phyloP scores from a whole-genome alignment of 2,888 invertebrate genomes.

The Abrostola triplasia region DNA sequence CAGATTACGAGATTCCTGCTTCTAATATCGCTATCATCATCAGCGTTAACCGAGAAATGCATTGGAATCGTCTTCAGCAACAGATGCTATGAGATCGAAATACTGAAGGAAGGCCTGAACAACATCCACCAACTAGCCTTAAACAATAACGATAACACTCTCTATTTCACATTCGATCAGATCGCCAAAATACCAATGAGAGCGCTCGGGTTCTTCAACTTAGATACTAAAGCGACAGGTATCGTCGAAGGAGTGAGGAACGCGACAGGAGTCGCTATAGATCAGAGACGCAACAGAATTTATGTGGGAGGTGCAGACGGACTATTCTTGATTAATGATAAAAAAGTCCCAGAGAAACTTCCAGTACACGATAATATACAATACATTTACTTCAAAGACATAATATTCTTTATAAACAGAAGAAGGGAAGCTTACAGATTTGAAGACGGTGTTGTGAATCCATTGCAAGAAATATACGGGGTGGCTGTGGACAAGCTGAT shows the following conservation, averaged over 20 bases:
- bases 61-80: slow-evolving; percentile 71
- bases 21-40: slow-evolving; percentile 51
- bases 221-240: slow-evolving; percentile 64
- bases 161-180: slow-evolving; percentile 79
- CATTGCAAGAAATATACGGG: slow-evolving; percentile 68
- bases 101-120: slow-evolving; percentile 78
- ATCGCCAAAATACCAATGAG: slow-evolving; percentile 63
- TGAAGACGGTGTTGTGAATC: slow-evolving; percentile 67
- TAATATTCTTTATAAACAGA: slow-evolving; percentile 71
- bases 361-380: slow-evolving; percentile 74
- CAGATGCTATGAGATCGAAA: slow-evolving; percentile 72
- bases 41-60: slow-evolving; percentile 66
- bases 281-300: slow-evolving; percentile 70
- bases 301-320: slow-evolving; percentile 79
- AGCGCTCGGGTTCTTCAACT: slow-evolving; percentile 69
- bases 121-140: slow-evolving; percentile 70
- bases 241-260: slow-evolving; percentile 75
- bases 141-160: slow-evolving; percentile 73
- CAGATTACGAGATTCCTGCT: slow-evolving; percentile 61
- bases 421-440: slow-evolving; percentile 73
- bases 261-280: slow-evolving; percentile 76
- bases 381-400: slow-evolving; percentile 73
- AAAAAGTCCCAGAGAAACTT: slow-evolving; percentile 69
- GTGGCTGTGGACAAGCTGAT: slow-evolving; percentile 70
- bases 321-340: slow-evolving; percentile 71